Base-by-base conservation (phyloP, 2,797 vertebrate genomes). In the Fundulus diaphanus region DNA sequence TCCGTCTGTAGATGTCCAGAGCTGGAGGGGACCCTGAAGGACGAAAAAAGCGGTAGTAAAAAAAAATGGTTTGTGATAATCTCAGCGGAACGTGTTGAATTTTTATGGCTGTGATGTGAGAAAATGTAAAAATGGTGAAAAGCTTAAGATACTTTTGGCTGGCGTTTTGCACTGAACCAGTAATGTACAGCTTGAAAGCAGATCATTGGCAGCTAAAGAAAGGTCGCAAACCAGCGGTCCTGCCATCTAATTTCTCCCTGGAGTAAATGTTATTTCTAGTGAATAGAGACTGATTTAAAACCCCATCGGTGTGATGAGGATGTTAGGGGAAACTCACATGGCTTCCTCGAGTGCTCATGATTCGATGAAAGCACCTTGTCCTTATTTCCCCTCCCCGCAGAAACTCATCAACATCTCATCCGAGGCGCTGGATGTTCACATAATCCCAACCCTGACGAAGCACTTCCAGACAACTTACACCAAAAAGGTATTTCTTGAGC, bases 391-490 rank as follows among this genome's bases (percentile, higher is more conserved):
- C 71, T 51, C 68, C 86, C 85, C 70, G 85, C 90, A 99, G 98
- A 96, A 96, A 92, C 92, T 99, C 87, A 91, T 96, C 91, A 99
- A 99, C 92, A 85, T 96, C 92, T 97, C 97, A 29, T 84, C 92
- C 1, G 92, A 96, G 61, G 93, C 94, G 22, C 82, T 95, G 80
- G 94, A 93, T 79, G 85, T 97, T 89, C 97, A 98, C 68, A 94
- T 98, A 84, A 93, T 99, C 79, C 96, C 97, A 29, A 97, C 98
- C 0, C 96, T 96, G 88, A 98, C 97, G 42, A 95, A 92, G 85
- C 94, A 96, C 90, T 99, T 99, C 91, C 92, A 95, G 81, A 97
- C 97, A 79, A 94, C 93, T 76, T 98, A 97, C 56, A 94, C 75
- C 70, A 98, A 97, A 93, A 96, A 95, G 93, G 98, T 99, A 94